Evolutionary conservation across 2,113 vertebrate genomes (phyloP).

Genomic region (Actinemys pallida): DNA sequence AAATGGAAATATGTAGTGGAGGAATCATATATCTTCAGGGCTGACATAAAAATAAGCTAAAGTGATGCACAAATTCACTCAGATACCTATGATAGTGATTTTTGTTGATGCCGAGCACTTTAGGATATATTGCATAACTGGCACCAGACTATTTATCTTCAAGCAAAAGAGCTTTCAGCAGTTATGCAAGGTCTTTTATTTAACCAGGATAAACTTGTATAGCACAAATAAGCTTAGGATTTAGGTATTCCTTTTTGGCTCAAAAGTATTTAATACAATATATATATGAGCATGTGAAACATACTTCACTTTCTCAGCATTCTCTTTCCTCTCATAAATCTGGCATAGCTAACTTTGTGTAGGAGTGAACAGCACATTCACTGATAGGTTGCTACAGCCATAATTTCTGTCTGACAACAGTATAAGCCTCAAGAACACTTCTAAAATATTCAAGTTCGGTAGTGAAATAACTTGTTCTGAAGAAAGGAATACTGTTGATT

Average conservation of each 20-base stretch:
- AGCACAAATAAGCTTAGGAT: neutral
- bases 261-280: neutral
- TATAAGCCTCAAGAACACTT: neutral
- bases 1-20: slow-evolving; percentile 51
- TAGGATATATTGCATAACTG: slow-evolving; percentile 44
- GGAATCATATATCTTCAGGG: slow-evolving; percentile 35
- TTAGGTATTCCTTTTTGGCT: neutral
- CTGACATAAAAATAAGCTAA: slow-evolving; percentile 68
- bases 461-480: neutral
- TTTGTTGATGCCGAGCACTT: slow-evolving; percentile 56
- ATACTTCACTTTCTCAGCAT: neutral
- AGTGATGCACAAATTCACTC: slow-evolving; percentile 64
- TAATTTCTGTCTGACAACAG: neutral
- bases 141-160: slow-evolving; percentile 43
- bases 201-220: slow-evolving; percentile 25
- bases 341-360: neutral
- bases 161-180: neutral
- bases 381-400: neutral
- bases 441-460: neutral
- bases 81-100: slow-evolving; percentile 57
- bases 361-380: neutral
- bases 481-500: neutral
- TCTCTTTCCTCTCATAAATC: neutral
- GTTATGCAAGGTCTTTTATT: slow-evolving; percentile 11
- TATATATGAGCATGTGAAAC: neutral